Evolutionary conservation across 2,113 vertebrate genomes (phyloP).

Genomic region (Bos taurus): ARS-UCD2.0 NC_037348.1:64365501-64366000

Average conservation of each 20-base stretch:
- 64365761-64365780: slow-evolving; percentile 48
- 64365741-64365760: slow-evolving; percentile 52
- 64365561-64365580: fast-evolving
- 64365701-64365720: neutral
- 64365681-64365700: neutral
- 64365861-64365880: slow-evolving; percentile 78
- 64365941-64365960: neutral
- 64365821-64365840: slow-evolving; percentile 60
- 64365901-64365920: slow-evolving; percentile 67
- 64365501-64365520: neutral
- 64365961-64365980: fast-evolving
- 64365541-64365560: fast-evolving
- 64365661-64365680: neutral
- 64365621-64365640: neutral
- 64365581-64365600: fast-evolving
- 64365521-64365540: neutral
- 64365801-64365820: slow-evolving; percentile 37
- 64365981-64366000: neutral
- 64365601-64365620: neutral
- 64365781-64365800: slow-evolving; percentile 1
- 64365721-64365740: slow-evolving; percentile 16
- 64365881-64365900: slow-evolving; percentile 70
- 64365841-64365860: slow-evolving; percentile 72
- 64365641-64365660: neutral
- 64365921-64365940: slow-evolving; percentile 44